phyloP scores from a whole-genome alignment of 2,888 invertebrate species.

The Drosophila merina region DNA sequence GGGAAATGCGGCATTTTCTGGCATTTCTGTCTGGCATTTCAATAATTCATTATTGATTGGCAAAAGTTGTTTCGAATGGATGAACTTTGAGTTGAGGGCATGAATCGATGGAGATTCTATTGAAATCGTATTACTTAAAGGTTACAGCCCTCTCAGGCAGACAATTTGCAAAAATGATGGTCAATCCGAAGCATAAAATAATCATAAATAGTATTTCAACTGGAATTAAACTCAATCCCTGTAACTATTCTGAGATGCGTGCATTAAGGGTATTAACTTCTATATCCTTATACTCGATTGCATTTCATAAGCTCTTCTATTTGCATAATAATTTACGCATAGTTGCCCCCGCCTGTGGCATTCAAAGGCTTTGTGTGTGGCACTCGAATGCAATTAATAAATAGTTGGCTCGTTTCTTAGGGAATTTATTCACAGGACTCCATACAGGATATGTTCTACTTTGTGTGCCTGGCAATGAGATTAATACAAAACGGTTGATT shows the following conservation, averaged over 20 bases:
- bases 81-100: constrained; percentile 30
- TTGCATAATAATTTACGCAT: constrained; percentile 5
- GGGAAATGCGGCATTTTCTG: constrained; percentile 15
- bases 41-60: constrained; percentile 38
- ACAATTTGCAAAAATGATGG: background rate
- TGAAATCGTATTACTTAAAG: constrained; percentile 5
- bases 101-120: constrained; percentile 29
- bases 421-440: constrained; percentile 30
- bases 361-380: background rate
- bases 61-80: constrained; percentile 30
- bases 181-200: background rate
- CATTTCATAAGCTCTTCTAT: background rate
- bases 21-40: constrained; percentile 12
- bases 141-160: background rate
- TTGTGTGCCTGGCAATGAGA: constrained; percentile 19
- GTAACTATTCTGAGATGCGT: background rate
- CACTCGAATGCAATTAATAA: constrained; percentile 37
- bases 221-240: constrained; percentile 2
- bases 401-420: constrained; percentile 25
- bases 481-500: constrained; percentile 49
- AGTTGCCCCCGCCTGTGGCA: background rate
- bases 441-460: constrained; percentile 22
- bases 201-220: background rate
- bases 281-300: background rate
- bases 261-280: background rate